phyloP scores from a whole-genome alignment of 1,140 invertebrate genomes.

The Solen grandis region DNA sequence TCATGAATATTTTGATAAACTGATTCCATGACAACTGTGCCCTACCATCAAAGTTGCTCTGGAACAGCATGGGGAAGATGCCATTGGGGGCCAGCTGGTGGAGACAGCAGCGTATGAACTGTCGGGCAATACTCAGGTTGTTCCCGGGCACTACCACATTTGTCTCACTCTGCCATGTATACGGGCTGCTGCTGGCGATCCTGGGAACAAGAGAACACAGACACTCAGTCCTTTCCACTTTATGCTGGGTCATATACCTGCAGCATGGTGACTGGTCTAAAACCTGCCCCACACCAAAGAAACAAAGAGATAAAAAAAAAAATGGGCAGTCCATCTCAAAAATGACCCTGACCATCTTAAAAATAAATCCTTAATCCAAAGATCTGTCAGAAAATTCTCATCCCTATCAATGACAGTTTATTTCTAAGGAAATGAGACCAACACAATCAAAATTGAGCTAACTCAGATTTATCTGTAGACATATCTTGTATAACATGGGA shows the following conservation, averaged over 20 bases:
- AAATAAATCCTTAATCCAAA: too few relatives aligned
- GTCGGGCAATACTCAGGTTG: slow-evolving; percentile 92
- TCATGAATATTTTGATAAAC: too few relatives aligned
- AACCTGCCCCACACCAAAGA: neutral
- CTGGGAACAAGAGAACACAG: slow-evolving; percentile 63
- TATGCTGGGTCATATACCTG: neutral
- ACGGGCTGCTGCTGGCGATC: slow-evolving; percentile 78
- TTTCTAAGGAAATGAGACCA: too few relatives aligned
- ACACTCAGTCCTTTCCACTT: too few relatives aligned
- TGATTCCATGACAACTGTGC: too few relatives aligned
- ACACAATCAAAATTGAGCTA: too few relatives aligned
- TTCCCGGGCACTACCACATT: slow-evolving; percentile 83
- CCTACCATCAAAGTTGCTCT: slow-evolving; percentile 82
- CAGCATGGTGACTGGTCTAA: neutral
- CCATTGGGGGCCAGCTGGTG: slow-evolving; percentile 98
- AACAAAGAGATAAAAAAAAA: neutral
- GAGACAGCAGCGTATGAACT: slow-evolving; percentile 97
- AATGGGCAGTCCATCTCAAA: too few relatives aligned
- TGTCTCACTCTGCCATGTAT: slow-evolving; percentile 85
- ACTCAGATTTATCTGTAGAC: too few relatives aligned
- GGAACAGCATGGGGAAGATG: slow-evolving; percentile 97
- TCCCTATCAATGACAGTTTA: too few relatives aligned
- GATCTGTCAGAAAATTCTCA: too few relatives aligned
- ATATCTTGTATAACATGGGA: too few relatives aligned
- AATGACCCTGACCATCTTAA: too few relatives aligned